Evolutionary conservation across 2,113 vertebrate genomes (phyloP), one percentile per base, ranked within the genome.

Genomic region (Accipiter cooperii): DNA sequence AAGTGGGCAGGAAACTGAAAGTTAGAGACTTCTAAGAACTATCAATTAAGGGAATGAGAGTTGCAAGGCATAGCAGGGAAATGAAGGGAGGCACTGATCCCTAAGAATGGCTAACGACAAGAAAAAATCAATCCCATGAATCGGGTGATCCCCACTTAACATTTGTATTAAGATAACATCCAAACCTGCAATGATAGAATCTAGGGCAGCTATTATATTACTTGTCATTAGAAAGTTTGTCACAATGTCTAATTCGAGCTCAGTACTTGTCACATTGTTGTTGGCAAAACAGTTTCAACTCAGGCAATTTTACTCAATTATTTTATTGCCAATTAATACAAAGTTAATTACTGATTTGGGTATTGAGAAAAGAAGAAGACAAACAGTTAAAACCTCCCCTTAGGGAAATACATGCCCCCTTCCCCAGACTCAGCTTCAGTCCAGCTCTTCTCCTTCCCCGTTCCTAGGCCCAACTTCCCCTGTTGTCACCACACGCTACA

Each of bases 401-500:
- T 57, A 76, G 18, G 17, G 18, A 76, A 91, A 86, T 8, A 71
- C 7, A 33, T 76, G 8, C 22, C 6, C 16, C 15, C 13, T 78
- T 55, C 38, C 44, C 7, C 28, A 66, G 42, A 33, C 24, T 61
- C 7, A 61, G 11, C 17, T 54, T 49, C 42, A 79, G 61, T 11
- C 29, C 17, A 83, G 2, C 26, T 57, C 18, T 46, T 60, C 18
- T 61, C 28, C 29, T 76, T 83, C 18, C 29, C 15, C 24, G 2
- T 84, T 51, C 24, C 29, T 13, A 70, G 40, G 13, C 9, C 34
- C 61, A 26, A 4, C 8, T 84, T 86, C 19, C 28, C 33, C 25
- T 1, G 0, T 17, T 40, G 36, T 65, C 5, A 0, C 24, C 24
- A 20, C 11, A 22, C 2, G 0, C 58, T 58, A 61, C 29, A 29